A percentile compares a stretch with the other conserved stretches of the same genome.
These are phyloP conservation scores for Rhagoletis zephyria DNA, from an alignment of 1,140 invertebrate species.

Conservation along the genomic window DNA sequence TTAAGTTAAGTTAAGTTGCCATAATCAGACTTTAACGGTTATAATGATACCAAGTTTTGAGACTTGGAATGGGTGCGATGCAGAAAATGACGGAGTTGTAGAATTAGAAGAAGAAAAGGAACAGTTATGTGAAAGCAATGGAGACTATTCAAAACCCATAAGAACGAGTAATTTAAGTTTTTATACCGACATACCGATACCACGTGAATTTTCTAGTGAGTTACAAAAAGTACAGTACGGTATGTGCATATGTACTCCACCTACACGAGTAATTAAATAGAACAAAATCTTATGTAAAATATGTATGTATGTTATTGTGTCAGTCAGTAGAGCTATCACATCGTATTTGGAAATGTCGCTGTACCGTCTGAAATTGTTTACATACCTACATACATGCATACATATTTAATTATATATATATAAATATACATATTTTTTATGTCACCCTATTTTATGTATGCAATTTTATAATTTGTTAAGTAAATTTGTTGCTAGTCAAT, in stretches of 20 bases:
- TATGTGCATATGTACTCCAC: background rate
- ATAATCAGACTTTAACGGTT: too few species aligned
- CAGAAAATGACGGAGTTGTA: too few species aligned
- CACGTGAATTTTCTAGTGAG: background rate
- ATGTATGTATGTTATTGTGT: background rate
- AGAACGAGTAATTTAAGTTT: conserved; percentile 36
- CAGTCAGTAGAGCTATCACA: background rate
- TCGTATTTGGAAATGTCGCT: background rate
- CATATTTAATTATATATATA: background rate
- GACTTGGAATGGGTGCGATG: too few species aligned
- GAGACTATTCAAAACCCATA: background rate
- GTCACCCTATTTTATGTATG: background rate
- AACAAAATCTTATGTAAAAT: background rate
- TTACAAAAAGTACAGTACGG: background rate
- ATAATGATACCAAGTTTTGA: too few species aligned
- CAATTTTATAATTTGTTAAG: background rate
- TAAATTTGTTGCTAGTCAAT: conserved; percentile 51
- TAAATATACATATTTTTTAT: conserved; percentile 6
- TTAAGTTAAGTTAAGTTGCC: too few species aligned
- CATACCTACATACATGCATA: background rate
- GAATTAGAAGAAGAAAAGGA: too few species aligned
- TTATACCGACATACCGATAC: conserved; percentile 42
- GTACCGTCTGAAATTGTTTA: background rate
- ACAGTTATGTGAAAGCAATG: background rate
- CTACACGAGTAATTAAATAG: background rate